Base-by-base conservation (phyloP, 2,113 vertebrate genomes). In the Melanerpes aurifrons region DNA sequence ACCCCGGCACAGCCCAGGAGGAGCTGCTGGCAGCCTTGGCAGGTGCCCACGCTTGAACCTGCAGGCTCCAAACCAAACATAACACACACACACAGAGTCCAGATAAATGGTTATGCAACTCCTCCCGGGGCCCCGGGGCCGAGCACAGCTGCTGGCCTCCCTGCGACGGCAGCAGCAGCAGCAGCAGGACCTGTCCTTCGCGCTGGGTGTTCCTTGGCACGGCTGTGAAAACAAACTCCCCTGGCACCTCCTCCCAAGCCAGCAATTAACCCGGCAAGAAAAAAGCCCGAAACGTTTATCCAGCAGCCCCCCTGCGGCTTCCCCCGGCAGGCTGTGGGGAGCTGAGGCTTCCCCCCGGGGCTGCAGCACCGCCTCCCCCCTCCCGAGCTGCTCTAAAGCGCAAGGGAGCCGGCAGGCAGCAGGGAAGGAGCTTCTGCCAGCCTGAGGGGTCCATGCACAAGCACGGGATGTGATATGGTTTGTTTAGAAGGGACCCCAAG, bases 161-260 rank as follows among this genome's bases (percentile, higher is more conserved):
- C 31, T 15, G 24, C 0, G 56, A 25, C 84, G 35, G 35, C 35
- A 35, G 35, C 35, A 35, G 35, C 35, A 43, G 43, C 11, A 87
- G 92, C 62, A 64, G 92, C 37, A 75, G 10, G 47, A 82, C 94
- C 82, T 63, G 85, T 59, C 85, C 70, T 87, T 50, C 24, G 48
- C 71, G 82, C 71, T 48, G 74, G 7, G 48, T 61, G 82, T 56
- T 92, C 62, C 90, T 19, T 20, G 45, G 59, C 54, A 32, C 63
- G 10, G 37, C 35, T 32, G 28, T 19, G 35, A 54, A 74, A 71
- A 25, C 25, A 47, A 73, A 56, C 54, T 56, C 24, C 53, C 69
- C 45, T 45, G 20, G n/a, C 81, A 61, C 7, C 54, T 61, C 67
- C 70, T 78, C 59, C 43, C 43, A 35, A 43, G 15, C 14, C 53